These are phyloP conservation scores for Pegea sp. DNA, from an alignment of 23 tunicate species.

Conservation along the genomic window DNA sequence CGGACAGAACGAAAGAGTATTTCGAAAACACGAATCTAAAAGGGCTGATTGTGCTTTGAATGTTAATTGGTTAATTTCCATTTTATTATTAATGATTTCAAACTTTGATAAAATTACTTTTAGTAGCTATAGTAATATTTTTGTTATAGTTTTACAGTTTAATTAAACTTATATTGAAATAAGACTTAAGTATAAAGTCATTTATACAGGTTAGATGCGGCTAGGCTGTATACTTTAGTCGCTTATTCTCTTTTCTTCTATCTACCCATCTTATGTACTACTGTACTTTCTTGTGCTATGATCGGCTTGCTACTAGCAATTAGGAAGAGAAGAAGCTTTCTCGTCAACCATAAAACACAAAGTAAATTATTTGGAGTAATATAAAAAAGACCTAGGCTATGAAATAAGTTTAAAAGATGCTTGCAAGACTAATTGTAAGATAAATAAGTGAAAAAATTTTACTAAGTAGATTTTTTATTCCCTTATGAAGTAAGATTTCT, in stretches of 20 bases:
- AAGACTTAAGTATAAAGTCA: not conserved
- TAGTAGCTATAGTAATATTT: not conserved
- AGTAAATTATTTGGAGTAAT: too few relatives aligned
- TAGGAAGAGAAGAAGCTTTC: too few relatives aligned
- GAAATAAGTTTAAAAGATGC: too few relatives aligned
- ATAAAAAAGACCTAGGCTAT: too few relatives aligned
- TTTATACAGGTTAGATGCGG: not conserved
- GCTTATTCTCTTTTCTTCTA: not conserved
- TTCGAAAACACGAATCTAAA: not conserved
- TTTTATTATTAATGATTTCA: not conserved
- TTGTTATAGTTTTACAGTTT: not conserved
- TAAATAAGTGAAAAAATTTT: too few relatives aligned
- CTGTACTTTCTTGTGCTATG: not conserved
- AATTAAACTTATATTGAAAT: not conserved
- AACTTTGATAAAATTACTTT: not conserved
- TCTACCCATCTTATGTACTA: not conserved
- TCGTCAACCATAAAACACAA: too few relatives aligned
- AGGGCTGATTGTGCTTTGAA: not conserved
- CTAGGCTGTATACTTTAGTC: not conserved
- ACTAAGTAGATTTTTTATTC: too few relatives aligned
- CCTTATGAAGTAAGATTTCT: too few relatives aligned
- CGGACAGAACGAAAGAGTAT: too few relatives aligned
- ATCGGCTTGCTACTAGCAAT: not conserved
- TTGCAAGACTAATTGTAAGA: too few relatives aligned
- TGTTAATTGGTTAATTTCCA: not conserved